These are phyloP conservation scores for Hipposideros larvatus DNA, from an alignment of 2,797 vertebrate species.

Conservation along the genomic window DNA sequence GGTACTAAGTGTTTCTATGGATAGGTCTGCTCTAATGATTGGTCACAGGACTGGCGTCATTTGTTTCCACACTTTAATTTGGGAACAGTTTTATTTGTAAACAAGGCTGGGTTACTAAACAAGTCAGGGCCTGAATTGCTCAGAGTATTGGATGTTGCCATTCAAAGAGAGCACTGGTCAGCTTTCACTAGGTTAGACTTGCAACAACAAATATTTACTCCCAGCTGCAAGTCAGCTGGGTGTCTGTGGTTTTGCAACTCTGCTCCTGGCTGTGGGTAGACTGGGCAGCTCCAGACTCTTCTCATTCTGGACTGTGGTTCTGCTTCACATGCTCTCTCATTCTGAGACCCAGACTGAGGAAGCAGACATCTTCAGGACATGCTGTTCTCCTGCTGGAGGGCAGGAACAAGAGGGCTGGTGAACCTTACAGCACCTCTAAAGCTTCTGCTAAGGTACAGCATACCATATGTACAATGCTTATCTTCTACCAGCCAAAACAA, in stretches of 20 bases:
- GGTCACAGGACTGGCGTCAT: not conserved
- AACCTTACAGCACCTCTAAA: not conserved
- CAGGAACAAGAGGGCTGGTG: not conserved
- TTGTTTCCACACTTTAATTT: not conserved
- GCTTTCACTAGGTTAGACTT: not conserved
- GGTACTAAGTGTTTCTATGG: not conserved
- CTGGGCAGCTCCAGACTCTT: not conserved
- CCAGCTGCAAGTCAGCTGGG: not conserved
- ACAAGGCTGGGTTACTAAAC: conserved; percentile 25
- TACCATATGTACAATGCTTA: not conserved
- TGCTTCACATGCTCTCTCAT: not conserved
- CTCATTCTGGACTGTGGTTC: not conserved
- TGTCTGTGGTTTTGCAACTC: not conserved
- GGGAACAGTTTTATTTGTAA: conserved; percentile 41
- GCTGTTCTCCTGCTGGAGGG: not conserved
- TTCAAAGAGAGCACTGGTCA: not conserved
- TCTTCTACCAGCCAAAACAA: not conserved
- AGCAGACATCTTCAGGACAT: not conserved
- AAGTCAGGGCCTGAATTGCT: not conserved
- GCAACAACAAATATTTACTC: not conserved
- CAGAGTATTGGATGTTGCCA: not conserved
- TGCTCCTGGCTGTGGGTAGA: not conserved
- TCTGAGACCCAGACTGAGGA: not conserved
- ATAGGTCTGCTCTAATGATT: not conserved
- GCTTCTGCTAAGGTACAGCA: not conserved